A percentile compares a stretch with the other conserved stretches of the same genome.
Conservation (phyloP, 2,113 vertebrate species). For the Atractosteus spatula region DNA sequence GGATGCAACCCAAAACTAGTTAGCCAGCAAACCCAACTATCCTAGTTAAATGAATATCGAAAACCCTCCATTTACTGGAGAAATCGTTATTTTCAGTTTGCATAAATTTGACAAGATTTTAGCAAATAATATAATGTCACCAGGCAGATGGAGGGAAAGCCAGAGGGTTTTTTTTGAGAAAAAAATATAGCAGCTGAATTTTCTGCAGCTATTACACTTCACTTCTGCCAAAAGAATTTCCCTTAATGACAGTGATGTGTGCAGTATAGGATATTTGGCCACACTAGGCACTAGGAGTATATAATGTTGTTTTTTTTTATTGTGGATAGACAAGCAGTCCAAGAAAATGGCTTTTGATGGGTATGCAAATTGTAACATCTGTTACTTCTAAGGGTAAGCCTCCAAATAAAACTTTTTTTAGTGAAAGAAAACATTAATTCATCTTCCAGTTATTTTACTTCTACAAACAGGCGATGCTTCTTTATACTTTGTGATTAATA, state of each 20-base stretch:
- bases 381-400: constrained; percentile 44
- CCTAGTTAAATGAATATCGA: too few species aligned
- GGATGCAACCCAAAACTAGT: too few species aligned
- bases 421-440: constrained; percentile 7
- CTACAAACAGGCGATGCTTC: constrained; percentile 18
- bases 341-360: constrained; percentile 43
- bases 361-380: constrained; percentile 53
- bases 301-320: constrained; percentile 31
- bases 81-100: too few species aligned
- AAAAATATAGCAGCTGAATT: too few species aligned
- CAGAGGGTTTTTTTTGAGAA: too few species aligned
- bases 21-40: too few species aligned
- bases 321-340: constrained; percentile 39
- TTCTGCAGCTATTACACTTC: neutral
- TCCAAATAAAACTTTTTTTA: constrained; percentile 35
- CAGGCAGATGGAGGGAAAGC: too few species aligned
- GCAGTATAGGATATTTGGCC: constrained; percentile 8
- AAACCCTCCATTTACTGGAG: too few species aligned
- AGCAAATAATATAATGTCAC: too few species aligned
- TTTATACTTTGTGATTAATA: neutral
- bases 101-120: too few species aligned
- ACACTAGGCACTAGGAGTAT: constrained; percentile 30
- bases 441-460: constrained; percentile 21
- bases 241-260: constrained; percentile 23
- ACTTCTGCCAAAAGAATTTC: constrained; percentile 16